Base-by-base conservation (phyloP, 2,888 invertebrate genomes). In the Phasia obesa region DNA sequence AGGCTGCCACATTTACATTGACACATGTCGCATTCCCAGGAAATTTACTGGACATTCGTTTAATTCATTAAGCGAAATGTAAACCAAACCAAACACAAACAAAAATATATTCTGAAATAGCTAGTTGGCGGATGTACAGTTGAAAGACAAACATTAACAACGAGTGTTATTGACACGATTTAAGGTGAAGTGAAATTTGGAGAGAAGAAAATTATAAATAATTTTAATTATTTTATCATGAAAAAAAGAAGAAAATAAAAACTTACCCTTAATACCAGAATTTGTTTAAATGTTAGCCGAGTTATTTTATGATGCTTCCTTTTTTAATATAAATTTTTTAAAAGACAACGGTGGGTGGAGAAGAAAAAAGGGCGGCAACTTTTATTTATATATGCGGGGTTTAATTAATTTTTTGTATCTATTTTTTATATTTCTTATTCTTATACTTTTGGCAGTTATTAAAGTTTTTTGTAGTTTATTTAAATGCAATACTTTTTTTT, bases 321-420 rank as follows among this genome's bases (percentile, higher is more conserved):
- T 31, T 70, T 73, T 57, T 65, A n/a, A n/a, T n/a, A 6, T 47
- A 35, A 60, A 17, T 25, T 53, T 65, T 38, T 2, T n/a, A 35
- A 57, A 35, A 57, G 2, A 31, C 47, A 71, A 25, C 44, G 73
- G 47, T 67, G 79, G 67, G 49, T 81, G 31, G 59, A 35, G 5
- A n/a, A 9, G 2, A 19, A 75, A 85, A 84, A 85, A 84, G 84
- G 84, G 85, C 85, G 85, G 85, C 76, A 84, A 85, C 85, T 85
- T 80, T 80, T 69, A 69, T 23, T 44, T 49, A 44, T 60, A 13
- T 60, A 35, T 60, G 19, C 44, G 35, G n/a, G 21, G 1, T 31
- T 76, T 76, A 69, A 59, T 65, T 65, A 49, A n/a, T 47, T 15
- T 38, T 15, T 55, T 51, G 5, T 73, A 25, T 60, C 9, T 65